A percentile compares a stretch with the other conserved stretches of the same genome.
phyloP scores from a whole-genome alignment of 2,888 invertebrate genomes.

The Cerceris ruficornis region DNA sequence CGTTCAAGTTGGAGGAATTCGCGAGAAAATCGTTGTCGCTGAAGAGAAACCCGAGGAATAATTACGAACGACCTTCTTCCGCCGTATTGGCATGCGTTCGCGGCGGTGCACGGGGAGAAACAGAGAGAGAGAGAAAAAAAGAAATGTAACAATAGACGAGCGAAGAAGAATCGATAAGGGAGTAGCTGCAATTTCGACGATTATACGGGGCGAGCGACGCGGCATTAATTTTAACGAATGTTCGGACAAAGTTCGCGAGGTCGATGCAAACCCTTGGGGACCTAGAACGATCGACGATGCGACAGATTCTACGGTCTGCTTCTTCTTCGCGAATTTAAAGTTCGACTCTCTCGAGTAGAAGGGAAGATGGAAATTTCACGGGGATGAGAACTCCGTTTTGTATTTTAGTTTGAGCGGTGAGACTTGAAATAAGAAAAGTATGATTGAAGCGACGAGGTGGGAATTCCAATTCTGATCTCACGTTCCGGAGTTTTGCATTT shows the following conservation, averaged over 20 bases:
- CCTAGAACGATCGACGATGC: constrained; percentile 30
- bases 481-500: too few species aligned
- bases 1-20: too few species aligned
- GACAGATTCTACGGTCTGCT: constrained; percentile 4
- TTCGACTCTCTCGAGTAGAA: constrained; percentile 36
- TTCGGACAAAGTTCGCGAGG: constrained; percentile 37
- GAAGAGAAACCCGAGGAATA: too few species aligned
- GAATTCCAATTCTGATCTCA: too few species aligned
- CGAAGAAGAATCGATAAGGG: constrained; percentile 14
- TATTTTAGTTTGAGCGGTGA: too few species aligned
- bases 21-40: too few species aligned
- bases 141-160: constrained; percentile 17
- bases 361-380: constrained; percentile 22
- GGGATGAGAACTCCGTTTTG: too few species aligned
- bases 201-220: neutral
- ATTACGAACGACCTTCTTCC: too few species aligned
- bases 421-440: too few species aligned
- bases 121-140: neutral
- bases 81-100: too few species aligned
- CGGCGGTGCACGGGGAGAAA: too few species aligned
- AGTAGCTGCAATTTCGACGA: constrained; percentile 18
- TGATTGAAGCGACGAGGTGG: too few species aligned
- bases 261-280: constrained; percentile 32
- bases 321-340: constrained; percentile 32
- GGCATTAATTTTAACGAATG: constrained; percentile 11